These are phyloP conservation scores for Muntiacus reevesi DNA, from an alignment of 2,113 vertebrate species.

Conservation along the genomic window DNA sequence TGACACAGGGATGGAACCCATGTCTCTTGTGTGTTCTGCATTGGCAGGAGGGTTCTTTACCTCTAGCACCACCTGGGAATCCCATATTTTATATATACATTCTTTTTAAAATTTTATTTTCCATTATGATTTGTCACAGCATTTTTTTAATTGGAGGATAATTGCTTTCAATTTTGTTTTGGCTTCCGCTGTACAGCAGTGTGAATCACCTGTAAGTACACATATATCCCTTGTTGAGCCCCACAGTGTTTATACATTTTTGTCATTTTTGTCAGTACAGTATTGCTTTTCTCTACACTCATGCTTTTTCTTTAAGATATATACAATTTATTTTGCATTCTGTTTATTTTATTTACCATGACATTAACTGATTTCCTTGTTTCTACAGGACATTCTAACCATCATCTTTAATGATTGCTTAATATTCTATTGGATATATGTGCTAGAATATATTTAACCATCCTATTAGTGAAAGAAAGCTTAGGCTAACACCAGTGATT, in stretches of 20 bases:
- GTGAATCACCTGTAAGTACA: not conserved
- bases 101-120: not conserved
- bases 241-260: not conserved
- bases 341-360: not conserved
- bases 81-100: not conserved
- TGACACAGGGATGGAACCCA: not conserved
- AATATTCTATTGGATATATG: not conserved
- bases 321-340: not conserved
- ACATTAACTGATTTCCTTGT: not conserved
- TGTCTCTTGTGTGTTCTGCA: not conserved
- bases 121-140: not conserved
- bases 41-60: not conserved
- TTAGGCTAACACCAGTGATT: not conserved
- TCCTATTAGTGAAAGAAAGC: not conserved
- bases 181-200: not conserved
- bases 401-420: not conserved
- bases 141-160: not conserved
- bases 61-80: not conserved
- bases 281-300: not conserved
- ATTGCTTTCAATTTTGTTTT: not conserved
- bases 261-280: not conserved
- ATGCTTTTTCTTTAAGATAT: not conserved
- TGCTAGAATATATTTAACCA: not conserved
- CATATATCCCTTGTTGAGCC: not conserved
- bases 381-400: not conserved